Base-by-base conservation (phyloP, 1,140 invertebrate species). In the Cydia amplana region DNA sequence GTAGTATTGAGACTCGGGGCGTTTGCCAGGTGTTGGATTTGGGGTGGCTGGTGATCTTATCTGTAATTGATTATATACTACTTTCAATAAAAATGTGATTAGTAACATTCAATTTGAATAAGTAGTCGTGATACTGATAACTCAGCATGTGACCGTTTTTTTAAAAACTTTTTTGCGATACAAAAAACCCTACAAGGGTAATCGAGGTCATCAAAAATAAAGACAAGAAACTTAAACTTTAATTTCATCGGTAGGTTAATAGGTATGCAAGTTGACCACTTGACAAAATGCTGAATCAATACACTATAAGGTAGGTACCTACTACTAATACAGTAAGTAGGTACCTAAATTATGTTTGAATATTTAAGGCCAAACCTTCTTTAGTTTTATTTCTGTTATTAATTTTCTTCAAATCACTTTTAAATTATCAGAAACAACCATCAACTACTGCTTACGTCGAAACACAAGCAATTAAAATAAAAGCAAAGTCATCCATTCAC, bases 381-480 rank as follows among this genome's bases (percentile, higher is more conserved):
- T 51, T 18, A 0, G 49, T 18, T 51, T 32, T 32, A 32, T 28
- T 51, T 51, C 12, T 18, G 14, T 51, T 51, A 51, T 18, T 18
- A 51, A 51, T 51, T 1, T 51, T 51, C 49, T 70, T 70, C 10
- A 70, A 70, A 70, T 70, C 36, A 67, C 25, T 67, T 67, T 40
- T 40, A 40, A 18, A 40, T 70, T 65, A 40, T 70, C 25, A 40
- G 16, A 10, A 70, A 18, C 16, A 43, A 18, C 32, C 28, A 36
- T 36, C 32, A 36, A 40, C 16, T 36, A 10, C n/a, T 43, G 20
- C 16, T 40, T 60, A n/a, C 32, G 1, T 40, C 14, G 28, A 67
- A 32, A n/a, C 10, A 67, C 25, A 10, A 32, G 64, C 64, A 70
- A 70, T 70, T 70, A 70, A 36, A 70, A 70, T 70, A 70, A 70